Evolutionary conservation across 2,888 invertebrate genomes (phyloP), one percentile per base, ranked within the genome.

Genomic region (Miltochrista miniata): DNA sequence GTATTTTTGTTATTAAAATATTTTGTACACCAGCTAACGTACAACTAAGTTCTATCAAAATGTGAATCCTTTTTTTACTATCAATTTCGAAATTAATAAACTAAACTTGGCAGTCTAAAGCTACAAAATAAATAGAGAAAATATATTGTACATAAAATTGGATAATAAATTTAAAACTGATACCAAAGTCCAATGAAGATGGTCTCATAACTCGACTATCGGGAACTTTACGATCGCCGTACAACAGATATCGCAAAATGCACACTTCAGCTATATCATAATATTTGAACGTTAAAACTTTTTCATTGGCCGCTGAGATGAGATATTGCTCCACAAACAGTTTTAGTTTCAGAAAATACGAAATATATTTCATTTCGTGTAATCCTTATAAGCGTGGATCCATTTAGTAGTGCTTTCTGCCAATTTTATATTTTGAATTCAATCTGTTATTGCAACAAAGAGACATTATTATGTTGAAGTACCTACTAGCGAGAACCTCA

Each of bases 261-360:
- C 70, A 64, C 70, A 70, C 67, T 72, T 62, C 53, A 65, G 61
- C 66, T 69, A 67, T 71, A 73, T 72, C 70, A 73, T 31, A 31
- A 31, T 73, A 72, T 73, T 68, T 61, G 68, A 72, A 75, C 77
- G 68, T 83, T 76, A 76, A 80, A 85, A 86, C 78, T 84, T 85
- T 83, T 83, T 85, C 85, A 84, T 79, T 82, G 81, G 80, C 77
- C 69, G 70, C 65, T 56, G 64, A 56, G 61, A 75, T 78, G 79
- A 79, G 74, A 82, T 75, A 81, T 71, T 56, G 71, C 65, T 46
- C 59, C 56, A 61, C 64, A 55, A 57, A 37, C 59, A 60, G 55
- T 64, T 77, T 67, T 71, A 76, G 66, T 74, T 80, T 64, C 44
- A 66, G 59, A 66, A 70, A 70, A 68, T 77, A 73, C 42, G 36